Base-by-base conservation (phyloP, 2,113 vertebrate genomes). In the Antigone vipio region DNA sequence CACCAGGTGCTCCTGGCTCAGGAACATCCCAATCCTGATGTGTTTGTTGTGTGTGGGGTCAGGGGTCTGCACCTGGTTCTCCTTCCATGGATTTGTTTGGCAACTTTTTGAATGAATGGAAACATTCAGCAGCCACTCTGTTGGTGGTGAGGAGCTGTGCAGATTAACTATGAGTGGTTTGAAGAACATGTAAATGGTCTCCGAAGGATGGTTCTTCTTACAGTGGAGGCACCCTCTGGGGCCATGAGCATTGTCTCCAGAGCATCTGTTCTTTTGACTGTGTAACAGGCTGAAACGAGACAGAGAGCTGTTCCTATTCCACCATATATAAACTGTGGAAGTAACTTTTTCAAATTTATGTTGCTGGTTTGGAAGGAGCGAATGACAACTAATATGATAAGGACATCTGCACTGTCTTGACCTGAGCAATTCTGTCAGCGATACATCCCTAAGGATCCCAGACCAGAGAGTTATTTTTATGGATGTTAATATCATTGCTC, bases 391-490 rank as follows among this genome's bases (percentile, higher is more conserved):
- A 44, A 85, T 88, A 92, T 92, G 62, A 60, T 83, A 64, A 23
- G 30, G 79, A 85, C 73, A 81, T 79, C 52, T 89, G 35, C 59
- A 67, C 75, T 88, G n/a, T 69, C 93, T 77, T 73, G 49, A 38
- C 69, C 40, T 83, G 58, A 45, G 4, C 68, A 89, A 86, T 94
- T 93, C 85, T 87, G 88, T 77, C 78, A 93, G 53, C 1, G 14
- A 42, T 5, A 29, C 34, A 79, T 90, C 73, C 78, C 84, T 12
- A 68, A 96, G 89, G 83, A 97, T 92, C 89, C 91, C 45, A 89
- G 32, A 62, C 44, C 88, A 93, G 85, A 77, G 19, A 75, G 95
- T 93, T 98, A 98, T 98, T 97, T 98, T 98, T 97, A 97, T 82
- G 71, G 76, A 82, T 26, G 59, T 89, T 91, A 94, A 93, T 95